Conservation (phyloP, 2,113 vertebrate species). For the Agapornis roseicollis region DNA sequence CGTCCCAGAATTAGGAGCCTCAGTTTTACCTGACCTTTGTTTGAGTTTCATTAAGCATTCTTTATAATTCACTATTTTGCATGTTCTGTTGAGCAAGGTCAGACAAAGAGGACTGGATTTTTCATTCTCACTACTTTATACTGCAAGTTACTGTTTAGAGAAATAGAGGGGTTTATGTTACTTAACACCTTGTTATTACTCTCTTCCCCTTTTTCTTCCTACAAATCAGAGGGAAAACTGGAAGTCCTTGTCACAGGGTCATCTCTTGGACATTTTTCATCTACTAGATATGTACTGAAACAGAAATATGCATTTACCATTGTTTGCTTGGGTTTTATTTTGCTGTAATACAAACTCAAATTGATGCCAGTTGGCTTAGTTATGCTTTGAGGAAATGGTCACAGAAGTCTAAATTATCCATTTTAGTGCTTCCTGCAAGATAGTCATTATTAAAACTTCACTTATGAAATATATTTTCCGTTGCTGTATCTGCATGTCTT, state of each 20-base stretch:
- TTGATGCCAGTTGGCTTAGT: background rate
- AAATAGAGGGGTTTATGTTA: background rate
- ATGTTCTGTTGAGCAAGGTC: background rate
- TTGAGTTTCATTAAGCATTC: background rate
- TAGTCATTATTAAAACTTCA: background rate
- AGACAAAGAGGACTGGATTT: background rate
- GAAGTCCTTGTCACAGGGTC: background rate
- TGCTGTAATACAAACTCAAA: background rate
- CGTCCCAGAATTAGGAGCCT: background rate
- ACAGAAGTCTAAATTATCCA: background rate
- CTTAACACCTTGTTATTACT: background rate
- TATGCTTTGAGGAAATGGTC: background rate
- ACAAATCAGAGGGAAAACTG: background rate
- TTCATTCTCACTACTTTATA: background rate
- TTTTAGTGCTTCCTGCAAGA: background rate
- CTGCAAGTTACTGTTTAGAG: background rate
- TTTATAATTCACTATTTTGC: background rate
- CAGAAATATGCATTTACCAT: background rate
- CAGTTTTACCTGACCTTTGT: background rate
- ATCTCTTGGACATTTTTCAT: background rate
- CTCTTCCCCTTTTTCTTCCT: background rate
- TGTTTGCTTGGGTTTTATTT: background rate
- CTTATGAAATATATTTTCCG: accelerated
- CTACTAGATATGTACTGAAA: background rate
- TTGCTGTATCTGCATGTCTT: background rate